Evolutionary conservation across 2,113 vertebrate genomes (phyloP), one percentile per base, ranked within the genome.

Genomic region (Tricholaema leucomelas): DNA sequence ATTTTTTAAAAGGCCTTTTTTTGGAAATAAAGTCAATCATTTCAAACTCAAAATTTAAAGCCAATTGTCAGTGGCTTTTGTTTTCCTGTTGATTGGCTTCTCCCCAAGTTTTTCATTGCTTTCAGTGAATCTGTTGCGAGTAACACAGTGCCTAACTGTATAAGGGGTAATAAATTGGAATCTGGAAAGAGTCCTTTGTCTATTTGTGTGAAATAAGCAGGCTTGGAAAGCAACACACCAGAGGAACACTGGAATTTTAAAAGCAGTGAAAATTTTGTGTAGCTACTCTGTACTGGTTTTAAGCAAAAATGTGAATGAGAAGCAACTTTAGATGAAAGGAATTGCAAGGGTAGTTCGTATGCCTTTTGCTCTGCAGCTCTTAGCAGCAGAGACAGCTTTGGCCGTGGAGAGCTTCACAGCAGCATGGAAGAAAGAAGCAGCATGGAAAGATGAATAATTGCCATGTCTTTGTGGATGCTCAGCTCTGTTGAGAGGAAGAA

Each of bases 41-140:
- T 31, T 65, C 36, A 64, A 64, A 30, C 11, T 27, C 27, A 40
- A 28, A 25, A 63, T 64, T 40, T 65, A 65, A 65, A 42, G 38
- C 63, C 63, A 42, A 31, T 42, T 65, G 42, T 65, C 42, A 65
- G 31, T 65, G 36, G 38, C 38, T 31, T 42, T 42, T 64, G 28
- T 27, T 28, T 9, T 12, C 28, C 30, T 30, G 25, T 80, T 44
- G 28, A 75, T 81, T 97, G 96, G 95, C 94, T 93, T 87, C 60
- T 82, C 42, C 88, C 92, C 97, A 97, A 89, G 74, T 42, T 42
- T 87, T 86, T 64, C 92, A 75, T 95, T 3, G 5, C 44, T 95
- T 92, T 85, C 74, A 81, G 84, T 82, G 94, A 95, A 88, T 97
- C 92, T 94, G 84, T 92, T 87, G 93, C 95, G 95, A 97, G 89